phyloP scores from a whole-genome alignment of 2,888 invertebrate species.

The Branchellion lobata region DNA sequence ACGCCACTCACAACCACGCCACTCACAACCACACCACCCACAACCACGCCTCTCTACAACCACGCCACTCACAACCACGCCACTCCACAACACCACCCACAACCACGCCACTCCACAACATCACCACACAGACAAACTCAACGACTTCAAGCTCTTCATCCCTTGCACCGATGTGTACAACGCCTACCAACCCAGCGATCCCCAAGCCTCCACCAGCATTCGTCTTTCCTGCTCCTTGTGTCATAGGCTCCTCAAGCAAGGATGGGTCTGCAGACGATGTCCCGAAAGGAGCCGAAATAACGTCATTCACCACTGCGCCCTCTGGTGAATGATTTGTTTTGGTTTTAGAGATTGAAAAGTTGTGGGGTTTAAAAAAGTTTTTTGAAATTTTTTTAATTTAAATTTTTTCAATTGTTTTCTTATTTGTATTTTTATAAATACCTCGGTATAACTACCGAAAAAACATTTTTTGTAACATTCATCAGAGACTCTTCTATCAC shows the following conservation, averaged over 20 bases:
- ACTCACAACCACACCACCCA: too few relatives aligned
- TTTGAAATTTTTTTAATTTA: too few relatives aligned
- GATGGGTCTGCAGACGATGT: constrained; percentile 16
- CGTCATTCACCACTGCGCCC: constrained; percentile 11
- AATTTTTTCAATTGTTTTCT: not conserved
- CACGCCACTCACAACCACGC: too few relatives aligned
- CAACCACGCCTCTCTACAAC: too few relatives aligned
- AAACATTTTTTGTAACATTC: too few relatives aligned
- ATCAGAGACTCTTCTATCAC: too few relatives aligned
- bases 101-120: not conserved
- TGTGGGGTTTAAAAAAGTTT: too few relatives aligned
- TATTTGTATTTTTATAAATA: not conserved
- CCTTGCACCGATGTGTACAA: constrained; percentile 21
- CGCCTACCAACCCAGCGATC: constrained; percentile 25
- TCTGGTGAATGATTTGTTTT: constrained; percentile 8
- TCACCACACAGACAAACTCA: constrained; percentile 25
- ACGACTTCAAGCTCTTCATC: constrained; percentile 32
- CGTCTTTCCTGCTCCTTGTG: constrained; percentile 10
- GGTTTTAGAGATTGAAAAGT: too few relatives aligned
- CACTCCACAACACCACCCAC: not conserved
- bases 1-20: too few relatives aligned
- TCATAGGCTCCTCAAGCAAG: not conserved
- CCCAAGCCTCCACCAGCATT: constrained; percentile 10
- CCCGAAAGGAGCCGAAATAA: not conserved
- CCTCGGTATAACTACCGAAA: too few relatives aligned